Evolutionary conservation across 2,888 invertebrate genomes (phyloP), one percentile per base, ranked within the genome.

Genomic region (Acrocyrtus sp.): DNA sequence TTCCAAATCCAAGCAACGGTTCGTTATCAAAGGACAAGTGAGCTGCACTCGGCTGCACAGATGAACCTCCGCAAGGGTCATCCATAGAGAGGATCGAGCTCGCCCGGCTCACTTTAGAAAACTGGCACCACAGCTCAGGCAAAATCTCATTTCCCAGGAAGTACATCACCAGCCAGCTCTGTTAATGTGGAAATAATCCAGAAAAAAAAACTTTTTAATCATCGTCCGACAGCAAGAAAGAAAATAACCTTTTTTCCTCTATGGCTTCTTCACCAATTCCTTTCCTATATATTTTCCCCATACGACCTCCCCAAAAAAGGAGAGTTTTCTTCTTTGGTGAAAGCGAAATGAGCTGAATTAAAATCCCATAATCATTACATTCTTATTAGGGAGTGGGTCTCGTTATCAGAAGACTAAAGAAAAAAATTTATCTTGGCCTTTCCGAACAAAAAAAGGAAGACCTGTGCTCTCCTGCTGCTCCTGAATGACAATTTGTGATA

Each of bases 121-220:
- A 76, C 53, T 66, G 67, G 73, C 76, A 79, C 74, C 78, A 80
- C 10, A 75, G n/a, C 24, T 78, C 80, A 8, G 79, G 79, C 78
- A 77, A 78, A 48, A 78, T 70, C 65, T 81, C 79, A 39, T 81
- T 78, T 57, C 79, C 81, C 57, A 81, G 60, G 65, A 81, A 81
- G 67, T 81, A 81, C 74, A 81, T 76, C 45, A 81, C 79, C 45
- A 81, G 78, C 81, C 81, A 81, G 63, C 81, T 81, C 81, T 81
- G 78, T 65, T 65, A 69, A 66, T 63, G 68, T 39, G 57, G 54
- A 73, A 68, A 75, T 70, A 70, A 72, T 72, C 72, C 72, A 57
- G 45, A 54, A 45, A 50, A 58, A n/a, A n/a, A n/a, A n/a, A n/a
- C n/a, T n/a, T n/a, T n/a, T n/a, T 10, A 12, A 10, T 6, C 39